A percentile compares a stretch with the other conserved stretches of the same genome.
phyloP scores from a whole-genome alignment of 2,888 invertebrate species.

The Brenthis ino region DNA sequence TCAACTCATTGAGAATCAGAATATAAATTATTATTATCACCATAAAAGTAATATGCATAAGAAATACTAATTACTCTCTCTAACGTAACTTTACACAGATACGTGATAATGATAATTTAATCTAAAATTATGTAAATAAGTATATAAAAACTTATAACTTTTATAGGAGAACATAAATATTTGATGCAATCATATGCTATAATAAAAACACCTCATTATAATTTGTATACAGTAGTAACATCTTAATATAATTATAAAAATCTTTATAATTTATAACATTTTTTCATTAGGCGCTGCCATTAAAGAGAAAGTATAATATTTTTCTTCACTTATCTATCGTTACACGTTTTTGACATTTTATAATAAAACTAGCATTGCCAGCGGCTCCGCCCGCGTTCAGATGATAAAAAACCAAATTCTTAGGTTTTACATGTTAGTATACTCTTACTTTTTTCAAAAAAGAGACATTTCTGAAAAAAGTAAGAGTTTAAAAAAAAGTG shows the following conservation, averaged over 20 bases:
- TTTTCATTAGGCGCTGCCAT: conserved; percentile 14
- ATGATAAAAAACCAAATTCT: no score
- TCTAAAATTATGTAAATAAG: conserved; percentile 1
- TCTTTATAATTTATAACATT: conserved; percentile 18
- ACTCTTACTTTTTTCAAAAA: no score
- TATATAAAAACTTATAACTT: conserved; percentile 6
- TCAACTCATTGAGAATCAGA: no score
- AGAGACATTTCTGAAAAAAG: no score
- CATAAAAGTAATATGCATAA: background rate
- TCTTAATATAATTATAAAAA: conserved; percentile 5
- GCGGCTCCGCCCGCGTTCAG: no score
- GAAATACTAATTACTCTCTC: background rate
- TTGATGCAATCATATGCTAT: conserved; percentile 2
- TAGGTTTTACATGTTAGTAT: no score
- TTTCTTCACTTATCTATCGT: conserved; percentile 21
- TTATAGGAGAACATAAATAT: background rate
- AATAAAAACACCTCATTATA: conserved; percentile 20
- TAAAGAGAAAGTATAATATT: conserved; percentile 29
- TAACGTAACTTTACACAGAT: background rate
- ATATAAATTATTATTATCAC: background rate
- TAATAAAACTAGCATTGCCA: conserved; percentile 4
- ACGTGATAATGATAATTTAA: background rate
- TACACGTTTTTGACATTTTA: conserved; percentile 24
- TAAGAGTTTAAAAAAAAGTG: no score
- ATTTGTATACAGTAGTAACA: conserved; percentile 24